Evolutionary conservation across 92 coral and sea anemone genomes (phyloP).

Genomic region (Palythoa grandiflora): DNA sequence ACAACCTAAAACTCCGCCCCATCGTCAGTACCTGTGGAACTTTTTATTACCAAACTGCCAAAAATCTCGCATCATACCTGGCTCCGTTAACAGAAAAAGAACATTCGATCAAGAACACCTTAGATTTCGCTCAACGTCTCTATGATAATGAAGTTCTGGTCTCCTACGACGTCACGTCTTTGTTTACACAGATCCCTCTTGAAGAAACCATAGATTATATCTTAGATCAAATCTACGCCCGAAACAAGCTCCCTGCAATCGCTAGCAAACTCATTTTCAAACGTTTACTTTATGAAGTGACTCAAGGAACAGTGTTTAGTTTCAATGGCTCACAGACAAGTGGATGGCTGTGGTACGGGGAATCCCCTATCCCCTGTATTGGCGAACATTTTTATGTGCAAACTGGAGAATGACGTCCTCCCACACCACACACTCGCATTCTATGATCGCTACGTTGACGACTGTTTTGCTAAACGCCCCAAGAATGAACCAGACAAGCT

Average conservation of each 20-base stretch:
- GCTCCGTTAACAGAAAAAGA: conserved; percentile 24
- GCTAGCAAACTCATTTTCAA: conserved; percentile 10
- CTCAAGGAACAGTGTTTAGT: conserved; percentile 18
- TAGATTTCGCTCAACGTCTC: background rate
- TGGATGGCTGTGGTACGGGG: conserved; percentile 36
- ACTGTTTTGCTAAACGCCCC: no score
- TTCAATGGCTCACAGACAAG: conserved; percentile 4
- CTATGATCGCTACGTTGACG: no score
- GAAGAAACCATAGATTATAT: conserved; percentile 34
- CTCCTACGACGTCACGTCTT: background rate
- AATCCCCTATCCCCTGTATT: conserved; percentile 38
- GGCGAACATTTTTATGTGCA: conserved; percentile 30
- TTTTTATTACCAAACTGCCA: conserved; percentile 21
- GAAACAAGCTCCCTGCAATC: background rate
- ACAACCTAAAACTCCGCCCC: conserved; percentile 34
- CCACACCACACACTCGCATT: no score
- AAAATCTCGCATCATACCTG: background rate
- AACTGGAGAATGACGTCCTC: background rate
- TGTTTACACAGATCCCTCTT: conserved; percentile 14
- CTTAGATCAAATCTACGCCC: background rate
- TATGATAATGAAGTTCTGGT: background rate
- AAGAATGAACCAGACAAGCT: background rate
- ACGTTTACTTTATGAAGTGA: conserved; percentile 12
- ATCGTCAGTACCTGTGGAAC: conserved; percentile 34
- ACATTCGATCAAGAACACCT: background rate